Evolutionary conservation across 2,797 vertebrate species (phyloP), one percentile per base, ranked within the genome.

Genomic region (Diplodus sargus): DNA sequence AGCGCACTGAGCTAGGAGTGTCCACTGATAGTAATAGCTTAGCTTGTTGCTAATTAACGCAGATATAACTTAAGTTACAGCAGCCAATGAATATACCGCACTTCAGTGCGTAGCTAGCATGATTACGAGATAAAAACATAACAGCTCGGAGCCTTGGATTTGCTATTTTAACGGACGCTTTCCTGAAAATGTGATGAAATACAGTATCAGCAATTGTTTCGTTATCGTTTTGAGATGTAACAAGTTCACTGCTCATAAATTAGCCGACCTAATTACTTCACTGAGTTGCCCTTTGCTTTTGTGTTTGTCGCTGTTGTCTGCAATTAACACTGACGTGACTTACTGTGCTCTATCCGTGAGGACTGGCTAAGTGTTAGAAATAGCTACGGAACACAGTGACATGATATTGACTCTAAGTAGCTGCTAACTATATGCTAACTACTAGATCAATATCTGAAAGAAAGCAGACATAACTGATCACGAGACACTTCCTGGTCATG

Each of bases 21-120:
- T 47, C 34, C 23, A 52, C 17, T 52, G 14, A 43, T 4, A 51
- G 34, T 25, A 2, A 16, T 76, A 86, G 86, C 77, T 58, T 89
- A 87, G 84, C 86, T 66, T 82, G 70, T 79, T 71, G 91, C 89
- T 87, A 86, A 81, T 81, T 72, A 64, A 76, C 70, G 48, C 51
- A 52, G 6, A 49, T 39, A 61, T 4, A 74, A 78, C 30, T 70
- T 63, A 4, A 14, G 4, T 49, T 11, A 25, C 15, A n/a, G 8
- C 2, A 66, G 6, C 23, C 10, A 13, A 18, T 45, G 0, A 49
- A n/a, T 20, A 51, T 23, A n/a, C 25, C 3, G 11, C 13, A 54
- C 28, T 56, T 20, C 0, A 15, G 0, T 10, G 20, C 3, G 14
- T 18, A 22, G 10, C 3, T 16, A 4, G 0, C 10, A 28, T 16